Percentiles rank a stretch among this genome's conserved stretches.
These are phyloP conservation scores for Polypedilum vanderplanki DNA, from an alignment of 1,140 invertebrate species.

Conservation along the genomic window DNA sequence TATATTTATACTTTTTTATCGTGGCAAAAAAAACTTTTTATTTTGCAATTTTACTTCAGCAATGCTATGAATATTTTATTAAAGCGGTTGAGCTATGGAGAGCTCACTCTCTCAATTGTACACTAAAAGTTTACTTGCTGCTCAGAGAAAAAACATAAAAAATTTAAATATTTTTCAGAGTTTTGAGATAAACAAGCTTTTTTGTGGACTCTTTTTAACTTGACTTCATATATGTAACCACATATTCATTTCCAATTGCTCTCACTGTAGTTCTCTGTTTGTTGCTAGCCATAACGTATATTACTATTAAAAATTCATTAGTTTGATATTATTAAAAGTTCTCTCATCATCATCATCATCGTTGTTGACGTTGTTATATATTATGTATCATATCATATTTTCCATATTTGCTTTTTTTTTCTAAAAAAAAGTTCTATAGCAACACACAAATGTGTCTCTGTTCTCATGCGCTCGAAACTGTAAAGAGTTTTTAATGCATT, in stretches of 20 bases:
- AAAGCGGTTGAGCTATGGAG: neutral
- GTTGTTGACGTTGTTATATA: too few species aligned
- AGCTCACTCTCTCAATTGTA: too few species aligned
- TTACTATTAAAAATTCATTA: conserved; percentile 5
- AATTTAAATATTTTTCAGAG: too few species aligned
- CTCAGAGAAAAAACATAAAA: too few species aligned
- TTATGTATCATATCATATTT: neutral
- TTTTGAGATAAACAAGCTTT: too few species aligned
- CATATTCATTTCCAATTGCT: too few species aligned
- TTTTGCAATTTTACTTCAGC: conserved; percentile 9
- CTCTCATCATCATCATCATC: neutral
- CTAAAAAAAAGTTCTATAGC: neutral
- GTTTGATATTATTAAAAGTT: neutral
- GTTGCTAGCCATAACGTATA: too few species aligned
- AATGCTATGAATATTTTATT: neutral
- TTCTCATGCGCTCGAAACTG: neutral
- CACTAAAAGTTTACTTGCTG: too few species aligned
- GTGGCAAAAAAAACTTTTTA: neutral
- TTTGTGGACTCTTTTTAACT: too few species aligned
- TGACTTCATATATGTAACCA: too few species aligned
- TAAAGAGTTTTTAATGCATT: conserved; percentile 7
- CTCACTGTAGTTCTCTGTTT: too few species aligned
- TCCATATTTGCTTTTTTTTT: neutral
- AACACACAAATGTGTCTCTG: neutral
- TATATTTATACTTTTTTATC: neutral